These are phyloP conservation scores for Drosophila demipolita DNA, from an alignment of 2,888 invertebrate species.

Conservation along the genomic window DNA sequence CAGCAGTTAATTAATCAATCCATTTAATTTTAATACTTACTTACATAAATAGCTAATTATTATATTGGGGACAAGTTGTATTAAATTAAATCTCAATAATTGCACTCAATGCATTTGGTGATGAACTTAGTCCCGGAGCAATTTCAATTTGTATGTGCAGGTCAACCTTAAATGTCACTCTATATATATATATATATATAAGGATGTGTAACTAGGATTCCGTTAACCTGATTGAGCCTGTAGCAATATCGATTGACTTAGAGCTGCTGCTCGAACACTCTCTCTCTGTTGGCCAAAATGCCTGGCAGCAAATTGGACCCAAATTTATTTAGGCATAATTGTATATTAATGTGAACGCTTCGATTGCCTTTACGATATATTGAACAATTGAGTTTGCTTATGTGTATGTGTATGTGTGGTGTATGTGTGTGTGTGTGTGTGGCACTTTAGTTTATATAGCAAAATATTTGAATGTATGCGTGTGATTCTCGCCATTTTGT, in stretches of 20 bases:
- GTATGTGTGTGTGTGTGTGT: not conserved
- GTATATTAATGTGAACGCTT: slow-evolving; percentile 70
- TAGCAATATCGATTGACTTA: slow-evolving; percentile 33
- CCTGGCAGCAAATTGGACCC: slow-evolving; percentile 24
- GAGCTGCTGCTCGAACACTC: slow-evolving; percentile 8
- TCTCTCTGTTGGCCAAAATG: not conserved
- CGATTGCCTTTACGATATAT: slow-evolving; percentile 34
- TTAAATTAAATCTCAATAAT: slow-evolving; percentile 8
- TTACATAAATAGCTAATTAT: not conserved
- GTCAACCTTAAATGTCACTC: not conserved
- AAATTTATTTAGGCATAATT: slow-evolving; percentile 64
- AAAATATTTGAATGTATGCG: slow-evolving; percentile 9
- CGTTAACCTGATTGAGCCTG: slow-evolving; percentile 5
- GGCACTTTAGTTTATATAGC: slow-evolving; percentile 19
- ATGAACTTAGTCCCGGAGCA: not conserved
- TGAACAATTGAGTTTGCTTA: slow-evolving; percentile 40
- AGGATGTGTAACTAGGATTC: not conserved
- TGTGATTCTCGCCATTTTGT: slow-evolving; percentile 63
- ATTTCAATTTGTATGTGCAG: slow-evolving; percentile 2
- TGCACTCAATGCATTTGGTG: slow-evolving; percentile 12
- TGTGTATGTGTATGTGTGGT: not conserved
- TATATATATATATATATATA: not conserved
- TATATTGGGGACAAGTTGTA: not conserved
- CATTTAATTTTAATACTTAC: not conserved
- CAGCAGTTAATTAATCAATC: not conserved